These are phyloP conservation scores for Nautilus pompilius DNA, from an alignment of 1,140 invertebrate genomes.

Conservation along the genomic window DNA sequence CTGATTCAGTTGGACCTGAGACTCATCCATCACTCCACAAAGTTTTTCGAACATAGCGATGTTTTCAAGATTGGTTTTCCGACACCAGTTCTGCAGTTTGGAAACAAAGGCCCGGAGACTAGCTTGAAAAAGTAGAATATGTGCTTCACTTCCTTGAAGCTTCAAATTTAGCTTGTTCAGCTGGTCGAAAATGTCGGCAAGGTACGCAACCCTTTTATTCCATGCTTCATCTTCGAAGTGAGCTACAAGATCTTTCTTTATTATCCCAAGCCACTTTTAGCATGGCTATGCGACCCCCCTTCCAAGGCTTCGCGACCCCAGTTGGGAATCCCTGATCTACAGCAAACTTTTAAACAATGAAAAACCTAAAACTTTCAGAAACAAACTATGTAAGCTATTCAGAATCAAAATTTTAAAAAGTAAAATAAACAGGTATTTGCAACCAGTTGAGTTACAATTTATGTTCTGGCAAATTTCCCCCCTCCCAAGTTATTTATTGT, in stretches of 20 bases:
- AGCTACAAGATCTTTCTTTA: conserved; percentile 1
- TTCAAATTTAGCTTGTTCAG: background rate
- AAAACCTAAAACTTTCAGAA: no score
- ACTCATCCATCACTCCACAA: background rate
- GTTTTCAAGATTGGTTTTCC: conserved; percentile 1
- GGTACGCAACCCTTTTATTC: conserved; percentile 2
- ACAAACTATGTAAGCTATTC: no score
- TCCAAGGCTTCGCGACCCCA: no score
- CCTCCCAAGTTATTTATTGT: no score
- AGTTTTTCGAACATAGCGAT: background rate
- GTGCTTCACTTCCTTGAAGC: background rate
- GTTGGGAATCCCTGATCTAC: no score
- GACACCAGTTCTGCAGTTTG: background rate
- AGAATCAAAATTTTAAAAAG: no score
- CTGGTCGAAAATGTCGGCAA: background rate
- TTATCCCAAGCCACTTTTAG: no score
- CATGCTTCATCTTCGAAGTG: background rate
- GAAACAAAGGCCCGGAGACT: background rate
- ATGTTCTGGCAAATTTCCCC: no score
- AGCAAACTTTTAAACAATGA: no score
- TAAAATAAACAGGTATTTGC: no score
- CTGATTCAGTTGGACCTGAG: background rate
- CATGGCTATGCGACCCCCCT: no score
- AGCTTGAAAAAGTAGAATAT: background rate
- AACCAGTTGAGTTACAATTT: no score